These are phyloP conservation scores for Melanaphis sacchari DNA, from an alignment of 1,140 invertebrate species.

Conservation along the genomic window DNA sequence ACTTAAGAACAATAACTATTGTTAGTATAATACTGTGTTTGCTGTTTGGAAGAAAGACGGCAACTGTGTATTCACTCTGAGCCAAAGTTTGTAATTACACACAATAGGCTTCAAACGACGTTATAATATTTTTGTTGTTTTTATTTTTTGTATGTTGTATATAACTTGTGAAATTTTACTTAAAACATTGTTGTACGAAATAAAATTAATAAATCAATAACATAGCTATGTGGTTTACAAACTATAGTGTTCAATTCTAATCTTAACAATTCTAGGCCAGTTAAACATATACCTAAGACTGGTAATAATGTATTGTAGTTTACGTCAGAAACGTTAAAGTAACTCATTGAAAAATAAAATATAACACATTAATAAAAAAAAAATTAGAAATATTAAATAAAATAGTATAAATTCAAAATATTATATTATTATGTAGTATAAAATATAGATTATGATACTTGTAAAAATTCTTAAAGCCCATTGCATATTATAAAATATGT, in stretches of 20 bases:
- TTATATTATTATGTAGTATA: too few species aligned
- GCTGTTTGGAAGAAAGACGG: neutral
- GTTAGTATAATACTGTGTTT: neutral
- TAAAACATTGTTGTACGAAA: neutral
- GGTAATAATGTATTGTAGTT: neutral
- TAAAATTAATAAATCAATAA: constrained; percentile 5
- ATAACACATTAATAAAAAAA: too few species aligned
- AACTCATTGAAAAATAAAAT: neutral
- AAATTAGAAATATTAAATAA: too few species aligned
- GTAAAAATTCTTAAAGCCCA: too few species aligned
- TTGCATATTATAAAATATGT: too few species aligned
- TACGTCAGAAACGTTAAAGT: neutral
- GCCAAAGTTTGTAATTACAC: neutral
- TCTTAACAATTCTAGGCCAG: neutral
- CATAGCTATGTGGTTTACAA: neutral
- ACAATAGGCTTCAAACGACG: neutral
- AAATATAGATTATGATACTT: too few species aligned
- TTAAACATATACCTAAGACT: neutral
- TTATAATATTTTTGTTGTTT: constrained; percentile 6
- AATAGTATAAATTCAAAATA: too few species aligned
- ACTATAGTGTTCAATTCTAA: neutral
- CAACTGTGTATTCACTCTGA: neutral
- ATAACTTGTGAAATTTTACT: neutral
- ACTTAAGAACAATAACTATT: constrained; percentile 14
- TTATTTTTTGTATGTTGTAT: neutral